Conservation (phyloP, 2,888 invertebrate genomes). For the Habroteleia sp. region DNA sequence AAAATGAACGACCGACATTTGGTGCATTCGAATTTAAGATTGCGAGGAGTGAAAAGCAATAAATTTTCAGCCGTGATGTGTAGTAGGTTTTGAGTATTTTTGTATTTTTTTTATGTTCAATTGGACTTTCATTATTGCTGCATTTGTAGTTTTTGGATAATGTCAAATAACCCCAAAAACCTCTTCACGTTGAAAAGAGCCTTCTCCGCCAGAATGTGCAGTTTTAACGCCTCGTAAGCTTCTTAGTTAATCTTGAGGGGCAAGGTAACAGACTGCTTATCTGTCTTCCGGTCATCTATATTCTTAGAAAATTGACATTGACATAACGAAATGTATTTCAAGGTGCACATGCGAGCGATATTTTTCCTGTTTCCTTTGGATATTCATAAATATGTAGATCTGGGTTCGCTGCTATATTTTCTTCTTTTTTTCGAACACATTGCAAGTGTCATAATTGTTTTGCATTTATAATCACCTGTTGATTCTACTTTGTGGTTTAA, state of each 20-base stretch:
- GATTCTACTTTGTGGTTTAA: conserved; percentile 8
- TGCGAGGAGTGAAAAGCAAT: too few species aligned
- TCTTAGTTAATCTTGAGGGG: conserved; percentile 59
- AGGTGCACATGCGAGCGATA: conserved; percentile 4
- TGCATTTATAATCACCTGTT: conserved; percentile 49
- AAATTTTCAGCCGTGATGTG: too few species aligned
- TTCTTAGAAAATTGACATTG: conserved; percentile 37
- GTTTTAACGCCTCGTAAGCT: conserved; percentile 64
- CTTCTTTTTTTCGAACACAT: conserved; percentile 2
- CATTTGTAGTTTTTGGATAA: conserved; percentile 26
- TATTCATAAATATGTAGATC: conserved; percentile 28
- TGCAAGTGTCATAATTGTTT: conserved; percentile 24
- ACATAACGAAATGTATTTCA: conserved; percentile 19
- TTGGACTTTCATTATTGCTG: conserved; percentile 19
- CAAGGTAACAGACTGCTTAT: conserved; percentile 47
- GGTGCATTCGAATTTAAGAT: too few species aligned
- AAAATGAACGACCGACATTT: too few species aligned
- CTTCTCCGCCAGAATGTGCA: conserved; percentile 51
- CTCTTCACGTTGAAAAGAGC: conserved; percentile 41
- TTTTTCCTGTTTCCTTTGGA: not conserved
- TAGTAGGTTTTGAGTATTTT: too few species aligned
- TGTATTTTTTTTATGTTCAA: conserved; percentile 1
- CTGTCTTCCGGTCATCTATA: conserved; percentile 37
- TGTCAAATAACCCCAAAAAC: conserved; percentile 47
- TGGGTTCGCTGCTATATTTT: not conserved